Conservation (phyloP, 2,113 vertebrate genomes). For the Grus americana region DNA sequence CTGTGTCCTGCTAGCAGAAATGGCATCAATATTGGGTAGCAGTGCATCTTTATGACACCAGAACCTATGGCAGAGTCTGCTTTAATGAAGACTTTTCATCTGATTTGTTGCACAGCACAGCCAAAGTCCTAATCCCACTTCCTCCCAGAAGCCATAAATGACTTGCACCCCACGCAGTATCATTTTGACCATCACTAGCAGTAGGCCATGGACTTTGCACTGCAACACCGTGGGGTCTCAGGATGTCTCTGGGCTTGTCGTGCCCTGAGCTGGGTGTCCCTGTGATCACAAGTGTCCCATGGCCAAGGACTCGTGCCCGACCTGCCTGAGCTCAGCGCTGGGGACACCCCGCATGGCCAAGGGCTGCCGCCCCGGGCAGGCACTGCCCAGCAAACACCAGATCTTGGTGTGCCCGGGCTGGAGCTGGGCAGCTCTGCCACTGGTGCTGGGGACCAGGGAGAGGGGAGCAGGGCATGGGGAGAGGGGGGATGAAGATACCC, state of each 20-base stretch:
- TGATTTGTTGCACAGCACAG: neutral
- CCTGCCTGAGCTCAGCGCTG: neutral
- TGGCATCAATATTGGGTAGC: neutral
- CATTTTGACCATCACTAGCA: neutral
- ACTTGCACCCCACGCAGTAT: neutral
- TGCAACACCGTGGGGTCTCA: rapidly evolving
- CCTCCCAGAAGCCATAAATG: neutral
- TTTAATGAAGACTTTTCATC: neutral
- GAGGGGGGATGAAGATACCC: rapidly evolving
- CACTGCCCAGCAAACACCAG: neutral
- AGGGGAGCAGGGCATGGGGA: rapidly evolving
- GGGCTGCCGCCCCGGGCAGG: neutral
- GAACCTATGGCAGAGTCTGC: neutral
- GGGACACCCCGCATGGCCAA: neutral
- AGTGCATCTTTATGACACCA: neutral
- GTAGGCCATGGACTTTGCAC: no score
- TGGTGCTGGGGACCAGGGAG: neutral
- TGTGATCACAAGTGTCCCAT: neutral
- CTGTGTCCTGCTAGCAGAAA: neutral
- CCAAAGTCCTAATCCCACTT: neutral
- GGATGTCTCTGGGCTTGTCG: rapidly evolving
- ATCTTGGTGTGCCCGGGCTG: neutral
- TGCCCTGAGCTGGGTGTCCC: neutral
- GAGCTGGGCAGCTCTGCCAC: neutral
- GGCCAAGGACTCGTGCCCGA: rapidly evolving